These are phyloP conservation scores for Leuctra nigra DNA, from an alignment of 2,888 invertebrate species.

Conservation along the genomic window DNA sequence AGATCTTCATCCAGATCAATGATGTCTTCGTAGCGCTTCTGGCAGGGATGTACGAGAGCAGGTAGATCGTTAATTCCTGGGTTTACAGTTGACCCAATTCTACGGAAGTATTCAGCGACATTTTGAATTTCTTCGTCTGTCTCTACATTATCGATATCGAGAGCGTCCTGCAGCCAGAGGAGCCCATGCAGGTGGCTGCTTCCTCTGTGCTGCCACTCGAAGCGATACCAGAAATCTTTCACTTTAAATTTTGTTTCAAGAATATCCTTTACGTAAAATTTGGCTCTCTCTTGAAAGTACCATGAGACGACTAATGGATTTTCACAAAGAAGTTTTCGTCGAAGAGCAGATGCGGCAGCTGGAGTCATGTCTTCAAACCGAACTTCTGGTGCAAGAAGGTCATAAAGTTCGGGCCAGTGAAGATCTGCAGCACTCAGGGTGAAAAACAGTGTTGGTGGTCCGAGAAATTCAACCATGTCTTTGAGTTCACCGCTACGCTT, in stretches of 20 bases:
- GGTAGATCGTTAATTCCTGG: conserved; percentile 15
- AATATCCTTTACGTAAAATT: conserved; percentile 7
- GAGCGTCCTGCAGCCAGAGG: conserved; percentile 27
- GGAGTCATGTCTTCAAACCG: neutral
- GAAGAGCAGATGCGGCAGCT: neutral
- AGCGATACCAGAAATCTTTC: conserved; percentile 22
- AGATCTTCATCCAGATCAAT: neutral
- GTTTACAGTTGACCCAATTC: conserved; percentile 23
- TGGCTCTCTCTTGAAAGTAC: conserved; percentile 17
- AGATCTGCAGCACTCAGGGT: no score
- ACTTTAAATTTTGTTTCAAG: conserved; percentile 17
- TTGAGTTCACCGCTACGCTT: conserved; percentile 20
- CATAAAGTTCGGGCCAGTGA: conserved; percentile 18
- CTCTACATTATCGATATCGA: conserved; percentile 18
- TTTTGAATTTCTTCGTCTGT: neutral
- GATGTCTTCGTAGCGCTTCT: neutral
- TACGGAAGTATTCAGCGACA: conserved; percentile 15
- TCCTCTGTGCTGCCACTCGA: conserved; percentile 27
- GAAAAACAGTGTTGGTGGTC: conserved; percentile 26
- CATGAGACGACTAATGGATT: conserved; percentile 21
- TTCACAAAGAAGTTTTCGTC: conserved; percentile 9
- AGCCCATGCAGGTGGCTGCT: conserved; percentile 26
- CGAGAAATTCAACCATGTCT: conserved; percentile 25
- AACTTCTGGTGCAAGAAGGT: conserved; percentile 8
- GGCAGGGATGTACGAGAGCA: conserved; percentile 22